These are phyloP conservation scores for Sphaeridia pumilis DNA, from an alignment of 2,888 invertebrate species.

Conservation along the genomic window DNA sequence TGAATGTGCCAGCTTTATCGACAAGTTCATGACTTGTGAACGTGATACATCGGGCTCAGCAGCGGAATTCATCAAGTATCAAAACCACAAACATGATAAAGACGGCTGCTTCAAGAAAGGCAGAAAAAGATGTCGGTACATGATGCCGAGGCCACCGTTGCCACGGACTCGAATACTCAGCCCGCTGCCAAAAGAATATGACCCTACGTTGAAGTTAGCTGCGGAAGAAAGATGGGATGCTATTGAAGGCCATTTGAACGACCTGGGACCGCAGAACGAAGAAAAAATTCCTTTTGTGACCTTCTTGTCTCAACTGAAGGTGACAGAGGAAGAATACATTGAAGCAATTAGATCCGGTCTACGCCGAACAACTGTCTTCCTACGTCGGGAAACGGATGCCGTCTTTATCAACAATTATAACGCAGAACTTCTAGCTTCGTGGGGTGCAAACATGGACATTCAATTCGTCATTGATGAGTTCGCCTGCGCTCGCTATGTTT, in stretches of 20 bases:
- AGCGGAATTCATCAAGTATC: constrained; percentile 9
- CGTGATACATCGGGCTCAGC: constrained; percentile 2
- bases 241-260: too few relatives aligned
- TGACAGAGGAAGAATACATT: constrained; percentile 19
- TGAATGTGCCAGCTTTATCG: constrained; percentile 12
- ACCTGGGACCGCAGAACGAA: neutral
- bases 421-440: constrained; percentile 29
- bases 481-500: constrained; percentile 38
- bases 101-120: constrained; percentile 11
- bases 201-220: too few relatives aligned
- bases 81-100: constrained; percentile 15
- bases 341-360: constrained; percentile 20
- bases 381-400: constrained; percentile 28
- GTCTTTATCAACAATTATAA: constrained; percentile 36
- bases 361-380: constrained; percentile 24
- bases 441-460: constrained; percentile 39
- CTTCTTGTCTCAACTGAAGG: constrained; percentile 14
- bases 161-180: neutral
- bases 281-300: constrained; percentile 15
- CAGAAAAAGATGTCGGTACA: neutral
- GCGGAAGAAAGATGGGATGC: too few relatives aligned
- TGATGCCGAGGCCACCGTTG: constrained; percentile 6
- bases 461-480: constrained; percentile 38
- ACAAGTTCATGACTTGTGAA: constrained; percentile 15
- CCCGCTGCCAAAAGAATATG: neutral